phyloP scores from a whole-genome alignment of 2,113 vertebrate species.

The Brienomyrus brachyistius region DNA sequence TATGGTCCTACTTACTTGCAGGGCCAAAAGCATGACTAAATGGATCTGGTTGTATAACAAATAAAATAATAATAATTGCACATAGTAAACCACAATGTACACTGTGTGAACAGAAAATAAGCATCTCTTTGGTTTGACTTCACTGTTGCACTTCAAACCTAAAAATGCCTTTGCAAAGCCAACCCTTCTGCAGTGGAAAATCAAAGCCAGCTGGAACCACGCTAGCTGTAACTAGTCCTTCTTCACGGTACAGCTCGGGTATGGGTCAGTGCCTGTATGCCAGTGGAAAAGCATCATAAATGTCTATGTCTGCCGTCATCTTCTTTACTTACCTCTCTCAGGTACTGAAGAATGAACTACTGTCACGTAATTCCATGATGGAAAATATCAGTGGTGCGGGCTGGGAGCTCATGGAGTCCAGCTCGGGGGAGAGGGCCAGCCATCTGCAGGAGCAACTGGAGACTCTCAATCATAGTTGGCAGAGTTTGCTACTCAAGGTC shows the following conservation, averaged over 20 bases:
- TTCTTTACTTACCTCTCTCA: conserved; percentile 34
- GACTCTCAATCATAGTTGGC: conserved; percentile 82
- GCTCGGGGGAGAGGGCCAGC: conserved; percentile 79
- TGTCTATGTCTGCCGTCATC: background rate
- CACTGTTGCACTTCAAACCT: background rate
- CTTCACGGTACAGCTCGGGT: background rate
- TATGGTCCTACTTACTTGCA: background rate
- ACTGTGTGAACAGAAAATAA: background rate
- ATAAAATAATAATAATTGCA: background rate
- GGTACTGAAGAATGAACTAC: conserved; percentile 93
- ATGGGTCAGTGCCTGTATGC: too few species aligned
- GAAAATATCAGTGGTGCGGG: conserved; percentile 83
- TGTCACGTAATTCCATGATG: conserved; percentile 88
- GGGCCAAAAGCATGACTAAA: background rate
- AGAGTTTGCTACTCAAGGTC: conserved; percentile 81
- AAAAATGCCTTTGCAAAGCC: background rate
- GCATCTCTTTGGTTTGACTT: background rate
- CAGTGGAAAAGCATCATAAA: background rate
- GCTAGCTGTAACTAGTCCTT: background rate
- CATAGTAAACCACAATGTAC: background rate
- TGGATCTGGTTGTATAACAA: background rate
- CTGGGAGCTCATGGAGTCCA: conserved; percentile 86
- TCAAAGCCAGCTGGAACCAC: background rate
- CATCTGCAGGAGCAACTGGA: conserved; percentile 83
- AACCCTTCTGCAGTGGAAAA: background rate